phyloP scores from a whole-genome alignment of 2,113 vertebrate species.

The Saguinus imperator region DNA sequence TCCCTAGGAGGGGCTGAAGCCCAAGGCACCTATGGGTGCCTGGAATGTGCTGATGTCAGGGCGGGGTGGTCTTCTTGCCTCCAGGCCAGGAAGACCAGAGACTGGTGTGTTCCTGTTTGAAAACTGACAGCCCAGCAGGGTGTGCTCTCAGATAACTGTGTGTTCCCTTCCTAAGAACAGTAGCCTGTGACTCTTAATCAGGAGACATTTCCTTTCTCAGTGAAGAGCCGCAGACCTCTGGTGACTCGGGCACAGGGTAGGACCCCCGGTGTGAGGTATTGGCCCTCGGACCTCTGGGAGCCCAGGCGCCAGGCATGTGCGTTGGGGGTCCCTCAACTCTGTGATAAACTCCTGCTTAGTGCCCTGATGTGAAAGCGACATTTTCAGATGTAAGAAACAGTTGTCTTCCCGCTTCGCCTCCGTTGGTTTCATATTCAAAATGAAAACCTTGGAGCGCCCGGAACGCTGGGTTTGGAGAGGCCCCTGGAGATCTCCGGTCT shows the following conservation, averaged over 20 bases:
- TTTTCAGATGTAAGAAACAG: neutral
- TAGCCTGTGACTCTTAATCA: neutral
- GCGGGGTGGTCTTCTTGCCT: neutral
- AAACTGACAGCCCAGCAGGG: too few species aligned
- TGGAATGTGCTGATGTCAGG: neutral
- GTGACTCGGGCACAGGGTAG: fast-evolving
- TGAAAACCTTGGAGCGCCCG: fast-evolving
- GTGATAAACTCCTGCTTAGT: fast-evolving
- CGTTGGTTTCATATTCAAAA: fast-evolving
- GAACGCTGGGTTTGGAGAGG: neutral
- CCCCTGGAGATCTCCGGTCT: neutral
- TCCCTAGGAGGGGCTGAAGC: neutral
- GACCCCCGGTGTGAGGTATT: fast-evolving
- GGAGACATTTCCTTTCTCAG: too few species aligned
- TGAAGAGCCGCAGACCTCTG: neutral
- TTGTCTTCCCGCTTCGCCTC: neutral
- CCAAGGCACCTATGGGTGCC: neutral
- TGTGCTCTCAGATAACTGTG: too few species aligned
- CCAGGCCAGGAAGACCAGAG: neutral
- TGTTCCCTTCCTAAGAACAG: neutral
- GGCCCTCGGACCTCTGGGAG: neutral
- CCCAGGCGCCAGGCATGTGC: fast-evolving
- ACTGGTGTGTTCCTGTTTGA: neutral
- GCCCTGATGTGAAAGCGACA: neutral
- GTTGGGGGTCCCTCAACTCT: fast-evolving